Evolutionary conservation across 2,888 invertebrate genomes (phyloP), one percentile per base, ranked within the genome.

Genomic region (Mellilla xanthometata): DNA sequence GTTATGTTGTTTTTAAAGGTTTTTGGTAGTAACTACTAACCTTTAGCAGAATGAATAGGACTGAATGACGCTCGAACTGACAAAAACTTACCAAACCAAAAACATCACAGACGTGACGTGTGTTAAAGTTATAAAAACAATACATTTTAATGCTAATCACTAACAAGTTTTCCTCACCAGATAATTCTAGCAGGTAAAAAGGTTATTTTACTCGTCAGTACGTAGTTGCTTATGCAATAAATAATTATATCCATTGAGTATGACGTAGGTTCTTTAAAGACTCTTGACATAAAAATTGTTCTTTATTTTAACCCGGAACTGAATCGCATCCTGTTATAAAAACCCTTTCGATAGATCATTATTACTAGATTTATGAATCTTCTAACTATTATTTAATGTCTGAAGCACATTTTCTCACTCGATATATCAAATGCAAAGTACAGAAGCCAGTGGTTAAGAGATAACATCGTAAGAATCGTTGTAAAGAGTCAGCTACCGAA

Each of bases 401-500:
- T 50, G 51, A 56, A 52, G 7, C 38, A 49, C 41, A 47, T 52
- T 55, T 56, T 55, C 50, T 44, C 54, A 50, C 47, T 49, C 49
- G 8, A 49, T 38, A 36, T 43, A 51, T 56, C 52, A 54, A 39
- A 51, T 34, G 48, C 41, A 47, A 49, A 52, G 36, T 38, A 33
- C 42, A 51, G 49, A 49, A 48, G 50, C 53, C 54, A 40, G 24
- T 39, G 49, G 49, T 51, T 50, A 52, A 29, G 19, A 28, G 47
- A 47, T 47, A 30, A 28, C 49, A 45, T 42, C 54, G 52, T 52
- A 51, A 52, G 56, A 57, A 57, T 56, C 52, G 53, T 54, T 56
- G 52, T 48, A 46, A 49, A 53, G 43, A 55, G 48, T 32, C 53
- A 27, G 60, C 60, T 63, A 58, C 60, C 55, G 58, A 58, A 60